phyloP scores from a whole-genome alignment of 1,140 invertebrate genomes.

The Drosophila gunungcola region DNA sequence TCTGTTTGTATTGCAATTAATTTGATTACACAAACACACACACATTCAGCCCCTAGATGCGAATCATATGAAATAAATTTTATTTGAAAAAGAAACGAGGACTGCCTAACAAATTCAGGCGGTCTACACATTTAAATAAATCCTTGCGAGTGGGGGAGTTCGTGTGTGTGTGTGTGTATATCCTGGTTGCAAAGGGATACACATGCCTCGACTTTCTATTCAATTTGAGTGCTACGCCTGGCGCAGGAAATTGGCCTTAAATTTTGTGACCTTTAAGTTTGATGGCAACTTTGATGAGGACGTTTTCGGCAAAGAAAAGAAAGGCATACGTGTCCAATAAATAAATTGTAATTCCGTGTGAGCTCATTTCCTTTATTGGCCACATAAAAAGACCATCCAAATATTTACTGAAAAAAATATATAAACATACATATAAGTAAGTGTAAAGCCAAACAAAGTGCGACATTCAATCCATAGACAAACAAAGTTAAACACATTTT shows the following conservation, averaged over 20 bases:
- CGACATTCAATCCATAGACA: slow-evolving; percentile 72
- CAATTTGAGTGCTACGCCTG: slow-evolving; percentile 36
- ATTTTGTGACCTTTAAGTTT: slow-evolving; percentile 73
- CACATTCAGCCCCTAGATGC: slow-evolving; percentile 49
- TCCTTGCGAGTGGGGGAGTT: neutral
- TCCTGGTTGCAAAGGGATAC: slow-evolving; percentile 29
- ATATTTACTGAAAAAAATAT: slow-evolving; percentile 42
- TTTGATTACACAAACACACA: slow-evolving; percentile 68
- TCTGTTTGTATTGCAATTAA: slow-evolving; percentile 79
- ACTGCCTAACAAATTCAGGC: slow-evolving; percentile 57
- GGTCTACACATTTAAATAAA: slow-evolving; percentile 39
- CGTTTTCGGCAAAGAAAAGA: neutral
- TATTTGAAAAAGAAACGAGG: slow-evolving; percentile 51
- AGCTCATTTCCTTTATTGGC: slow-evolving; percentile 20
- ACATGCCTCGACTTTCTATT: slow-evolving; percentile 41
- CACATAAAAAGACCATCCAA: slow-evolving; percentile 33
- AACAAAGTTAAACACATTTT: slow-evolving; percentile 81
- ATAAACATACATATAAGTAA: slow-evolving; percentile 22
- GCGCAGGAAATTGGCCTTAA: slow-evolving; percentile 64
- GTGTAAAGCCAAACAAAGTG: slow-evolving; percentile 27
- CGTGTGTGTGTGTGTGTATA: slow-evolving; percentile 14
- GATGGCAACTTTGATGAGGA: slow-evolving; percentile 18
- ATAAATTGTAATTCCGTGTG: slow-evolving; percentile 8
- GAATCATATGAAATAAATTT: slow-evolving; percentile 64
- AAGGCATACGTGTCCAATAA: slow-evolving; percentile 8